phyloP scores from a whole-genome alignment of 2,113 vertebrate species.

The Hystrix brachyura region DNA sequence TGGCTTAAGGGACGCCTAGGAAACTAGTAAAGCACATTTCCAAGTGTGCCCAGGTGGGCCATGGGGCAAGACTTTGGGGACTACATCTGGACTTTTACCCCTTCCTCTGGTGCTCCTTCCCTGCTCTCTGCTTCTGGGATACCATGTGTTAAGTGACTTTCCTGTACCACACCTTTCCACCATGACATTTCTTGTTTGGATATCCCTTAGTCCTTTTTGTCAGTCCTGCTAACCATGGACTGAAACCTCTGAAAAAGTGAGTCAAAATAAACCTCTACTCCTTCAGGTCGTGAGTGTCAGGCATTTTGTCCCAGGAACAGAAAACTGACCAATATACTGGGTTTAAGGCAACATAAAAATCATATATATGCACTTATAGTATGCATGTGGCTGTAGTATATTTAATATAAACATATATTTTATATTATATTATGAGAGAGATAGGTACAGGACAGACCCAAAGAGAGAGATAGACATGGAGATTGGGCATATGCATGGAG shows the following conservation, averaged over 20 bases:
- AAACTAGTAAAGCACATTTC: background rate
- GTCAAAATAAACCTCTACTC: background rate
- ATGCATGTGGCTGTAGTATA: background rate
- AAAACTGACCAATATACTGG: background rate
- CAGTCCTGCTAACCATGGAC: background rate
- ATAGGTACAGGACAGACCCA: too few species aligned
- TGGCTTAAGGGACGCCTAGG: background rate
- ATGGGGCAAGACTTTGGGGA: background rate
- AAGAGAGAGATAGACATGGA: too few species aligned
- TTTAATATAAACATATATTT: background rate
- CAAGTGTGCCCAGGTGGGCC: background rate
- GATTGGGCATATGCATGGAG: too few species aligned
- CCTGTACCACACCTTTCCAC: background rate
- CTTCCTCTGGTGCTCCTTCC: background rate
- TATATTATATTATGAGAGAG: background rate
- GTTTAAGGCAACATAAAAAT: background rate
- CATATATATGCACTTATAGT: background rate
- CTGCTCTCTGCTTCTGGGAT: background rate
- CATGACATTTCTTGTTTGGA: background rate
- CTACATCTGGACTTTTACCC: background rate
- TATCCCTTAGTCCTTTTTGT: too few species aligned
- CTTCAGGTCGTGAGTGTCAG: background rate
- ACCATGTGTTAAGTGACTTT: background rate
- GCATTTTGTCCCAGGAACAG: background rate
- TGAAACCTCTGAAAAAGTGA: background rate